Conservation (phyloP, 2,888 invertebrate genomes). For the Hypena proboscidalis region DNA sequence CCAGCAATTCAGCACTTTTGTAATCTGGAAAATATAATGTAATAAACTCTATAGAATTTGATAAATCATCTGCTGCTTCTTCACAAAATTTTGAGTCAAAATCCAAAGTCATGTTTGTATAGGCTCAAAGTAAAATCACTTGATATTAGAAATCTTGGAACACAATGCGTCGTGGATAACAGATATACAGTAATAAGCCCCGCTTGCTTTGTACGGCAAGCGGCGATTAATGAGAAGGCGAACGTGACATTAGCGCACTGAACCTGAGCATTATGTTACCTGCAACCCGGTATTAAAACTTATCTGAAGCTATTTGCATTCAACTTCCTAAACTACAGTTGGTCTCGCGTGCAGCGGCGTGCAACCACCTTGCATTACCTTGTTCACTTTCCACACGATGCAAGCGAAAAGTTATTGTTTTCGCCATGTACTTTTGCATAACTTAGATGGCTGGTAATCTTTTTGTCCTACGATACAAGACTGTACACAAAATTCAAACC, state of each 20-base stretch:
- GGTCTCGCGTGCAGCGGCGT: conserved; percentile 51
- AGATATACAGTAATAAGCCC: conserved; percentile 60
- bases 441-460: too few species aligned
- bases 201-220: conserved; percentile 68
- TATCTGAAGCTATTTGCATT: conserved; percentile 83
- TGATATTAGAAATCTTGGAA: conserved; percentile 44
- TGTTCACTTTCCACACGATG: conserved; percentile 41
- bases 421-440: conserved; percentile 40
- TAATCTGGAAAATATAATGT: too few species aligned
- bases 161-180: conserved; percentile 45
- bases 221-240: conserved; percentile 80
- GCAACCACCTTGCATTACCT: conserved; percentile 43
- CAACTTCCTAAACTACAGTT: conserved; percentile 76
- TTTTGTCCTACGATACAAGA: too few species aligned
- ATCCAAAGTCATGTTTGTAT: conserved; percentile 11
- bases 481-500: too few species aligned
- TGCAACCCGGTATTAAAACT: conserved; percentile 79
- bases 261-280: conserved; percentile 76
- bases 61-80: too few species aligned
- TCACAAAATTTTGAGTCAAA: too few species aligned
- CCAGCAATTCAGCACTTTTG: too few species aligned
- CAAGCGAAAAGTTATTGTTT: conserved; percentile 38
- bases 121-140: conserved; percentile 32
- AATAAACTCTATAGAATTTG: too few species aligned
- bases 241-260: conserved; percentile 82